phyloP scores from a whole-genome alignment of 2,888 invertebrate species.

The Sesia apiformis region DNA sequence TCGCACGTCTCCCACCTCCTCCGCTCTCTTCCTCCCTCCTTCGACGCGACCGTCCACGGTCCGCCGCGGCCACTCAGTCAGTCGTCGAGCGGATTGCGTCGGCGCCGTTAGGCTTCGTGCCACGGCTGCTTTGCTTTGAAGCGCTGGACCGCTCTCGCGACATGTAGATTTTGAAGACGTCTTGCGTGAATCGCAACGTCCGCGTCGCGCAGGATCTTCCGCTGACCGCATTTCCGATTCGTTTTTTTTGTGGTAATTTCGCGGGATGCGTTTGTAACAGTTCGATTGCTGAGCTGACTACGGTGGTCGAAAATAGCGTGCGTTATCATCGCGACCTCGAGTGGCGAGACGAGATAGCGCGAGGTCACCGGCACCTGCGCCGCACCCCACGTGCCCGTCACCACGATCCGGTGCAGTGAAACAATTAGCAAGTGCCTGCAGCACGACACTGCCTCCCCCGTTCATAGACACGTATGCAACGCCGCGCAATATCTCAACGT shows the following conservation, averaged over 20 bases:
- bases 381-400: conserved; percentile 51
- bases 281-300: conserved; percentile 47
- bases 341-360: conserved; percentile 65
- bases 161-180: conserved; percentile 19
- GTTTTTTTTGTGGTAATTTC: conserved; percentile 32
- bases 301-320: conserved; percentile 59
- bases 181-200: conserved; percentile 24
- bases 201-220: conserved; percentile 16
- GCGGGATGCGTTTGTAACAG: conserved; percentile 57
- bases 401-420: conserved; percentile 32
- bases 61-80: conserved; percentile 26
- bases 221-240: conserved; percentile 36
- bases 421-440: conserved; percentile 25
- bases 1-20: conserved; percentile 49
- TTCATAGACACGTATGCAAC: conserved; percentile 1
- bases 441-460: conserved; percentile 6
- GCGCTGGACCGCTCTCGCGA: conserved; percentile 19
- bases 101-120: conserved; percentile 43
- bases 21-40: conserved; percentile 40
- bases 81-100: conserved; percentile 68
- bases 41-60: conserved; percentile 22
- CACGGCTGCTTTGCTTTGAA: conserved; percentile 12
- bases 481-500: background rate
- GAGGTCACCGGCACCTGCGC: conserved; percentile 68
- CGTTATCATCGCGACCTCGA: conserved; percentile 70